phyloP scores from a whole-genome alignment of 2,113 vertebrate species.

The Corythoichthys intestinalis region DNA sequence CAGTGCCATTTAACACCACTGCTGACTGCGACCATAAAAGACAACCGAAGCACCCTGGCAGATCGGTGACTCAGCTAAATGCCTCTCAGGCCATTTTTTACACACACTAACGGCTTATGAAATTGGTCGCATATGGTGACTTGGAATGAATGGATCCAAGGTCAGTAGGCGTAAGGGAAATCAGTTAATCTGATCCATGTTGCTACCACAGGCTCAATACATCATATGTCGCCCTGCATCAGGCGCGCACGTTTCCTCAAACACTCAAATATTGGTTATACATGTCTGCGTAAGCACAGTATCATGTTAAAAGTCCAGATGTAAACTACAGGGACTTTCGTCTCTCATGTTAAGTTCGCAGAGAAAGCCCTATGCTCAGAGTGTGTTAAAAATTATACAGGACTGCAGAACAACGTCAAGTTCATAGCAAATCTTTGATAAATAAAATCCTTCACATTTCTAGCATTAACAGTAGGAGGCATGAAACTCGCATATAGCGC shows the following conservation, averaged over 20 bases:
- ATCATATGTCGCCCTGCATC: constrained; percentile 12
- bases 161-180: background rate
- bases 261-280: background rate
- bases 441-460: too few species aligned
- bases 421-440: too few species aligned
- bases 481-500: too few species aligned
- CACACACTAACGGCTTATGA: background rate
- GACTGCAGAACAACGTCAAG: too few species aligned
- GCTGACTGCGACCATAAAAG: constrained; percentile 6
- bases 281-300: background rate
- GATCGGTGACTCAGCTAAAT: background rate
- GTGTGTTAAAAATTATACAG: background rate
- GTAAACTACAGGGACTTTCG: background rate
- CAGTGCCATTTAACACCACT: background rate
- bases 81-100: background rate
- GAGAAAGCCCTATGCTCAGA: background rate
- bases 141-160: background rate
- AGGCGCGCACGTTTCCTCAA: constrained; percentile 14
- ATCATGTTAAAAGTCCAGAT: constrained; percentile 4
- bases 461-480: too few species aligned
- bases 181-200: constrained; percentile 3
- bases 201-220: background rate
- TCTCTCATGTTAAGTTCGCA: background rate
- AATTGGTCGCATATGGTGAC: background rate
- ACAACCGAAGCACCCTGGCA: background rate